Conservation (phyloP, 2,888 invertebrate genomes). For the Cecidostiba fungosa region DNA sequence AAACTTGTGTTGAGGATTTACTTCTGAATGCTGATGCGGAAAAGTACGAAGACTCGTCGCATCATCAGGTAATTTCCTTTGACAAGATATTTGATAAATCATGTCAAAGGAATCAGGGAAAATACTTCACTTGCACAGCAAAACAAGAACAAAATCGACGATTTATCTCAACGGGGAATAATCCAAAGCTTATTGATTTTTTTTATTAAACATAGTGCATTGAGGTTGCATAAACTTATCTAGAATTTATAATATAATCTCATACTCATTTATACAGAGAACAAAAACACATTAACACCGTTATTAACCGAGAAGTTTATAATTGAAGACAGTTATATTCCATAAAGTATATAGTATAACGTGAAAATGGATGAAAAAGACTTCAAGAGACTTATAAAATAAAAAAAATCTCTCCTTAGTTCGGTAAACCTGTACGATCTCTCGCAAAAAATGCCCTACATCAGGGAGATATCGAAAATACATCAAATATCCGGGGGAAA, state of each 20-base stretch:
- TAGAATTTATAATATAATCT: too few species aligned
- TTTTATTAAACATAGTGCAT: too few species aligned
- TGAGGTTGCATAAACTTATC: too few species aligned
- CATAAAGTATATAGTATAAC: background rate
- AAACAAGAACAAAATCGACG: background rate
- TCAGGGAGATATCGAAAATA: constrained; percentile 14
- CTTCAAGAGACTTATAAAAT: background rate
- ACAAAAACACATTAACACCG: too few species aligned
- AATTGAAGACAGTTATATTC: too few species aligned
- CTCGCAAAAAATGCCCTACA: background rate
- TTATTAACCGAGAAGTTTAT: too few species aligned
- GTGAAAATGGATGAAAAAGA: background rate
- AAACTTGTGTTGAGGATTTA: background rate
- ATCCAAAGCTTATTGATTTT: background rate
- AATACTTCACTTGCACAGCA: background rate
- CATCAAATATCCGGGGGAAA: constrained; percentile 15
- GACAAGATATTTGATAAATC: constrained; percentile 27
- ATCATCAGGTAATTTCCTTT: constrained; percentile 26
- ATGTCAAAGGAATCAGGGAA: background rate
- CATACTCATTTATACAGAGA: too few species aligned
- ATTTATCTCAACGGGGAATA: background rate
- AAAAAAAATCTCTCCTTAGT: background rate
- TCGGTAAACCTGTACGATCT: background rate
- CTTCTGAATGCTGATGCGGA: background rate
- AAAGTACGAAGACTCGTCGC: background rate